Base-by-base conservation (phyloP, 2,888 invertebrate genomes). In the Nysson spinosus region DNA sequence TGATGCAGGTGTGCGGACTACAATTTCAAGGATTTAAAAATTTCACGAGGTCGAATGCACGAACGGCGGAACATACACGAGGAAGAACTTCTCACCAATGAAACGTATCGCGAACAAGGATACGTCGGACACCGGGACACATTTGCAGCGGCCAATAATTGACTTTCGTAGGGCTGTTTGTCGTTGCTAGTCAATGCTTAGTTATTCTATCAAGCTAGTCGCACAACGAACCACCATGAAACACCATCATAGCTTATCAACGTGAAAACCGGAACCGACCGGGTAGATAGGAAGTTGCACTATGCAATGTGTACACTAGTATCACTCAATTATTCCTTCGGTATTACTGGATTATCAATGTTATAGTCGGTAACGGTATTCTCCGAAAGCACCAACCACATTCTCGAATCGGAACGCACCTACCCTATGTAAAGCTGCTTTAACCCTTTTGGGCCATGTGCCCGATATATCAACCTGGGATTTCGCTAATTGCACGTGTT, bases 171-270 rank as follows among this genome's bases (percentile, higher is more conserved):
- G 56, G 47, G 61, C 64, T 72, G 71, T 72, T 77, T 70, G 75
- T 62, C 66, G 69, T 58, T 52, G 68, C 69, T 69, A 77, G 74
- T 78, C 74, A 71, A 79, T 68, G 76, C 72, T 77, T 65, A 75
- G 78, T 78, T 81, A 81, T 81, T 81, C 80, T 76, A 81, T 81
- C 77, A 80, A 78, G 66, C 66, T 62, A 44, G 68, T 40, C 56
- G 66, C 50, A 32, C 28, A 35, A 39, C 50, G 16, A 35, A 44
- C 58, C 39, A 26, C 12, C 28, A 35, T 42, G 44, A 17, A 51
- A 47, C 44, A 42, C 37, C 32, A 26, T 20, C 51, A 28, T 54
- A 24, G 63, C 49, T 55, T 35, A 42, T 37, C 14, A 46, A 11
- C 43, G 51, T 47, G 46, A 52, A 68, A 52, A 35, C 28, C 47